phyloP scores from a whole-genome alignment of 2,797 vertebrate genomes.

The Botia kubotai region DNA sequence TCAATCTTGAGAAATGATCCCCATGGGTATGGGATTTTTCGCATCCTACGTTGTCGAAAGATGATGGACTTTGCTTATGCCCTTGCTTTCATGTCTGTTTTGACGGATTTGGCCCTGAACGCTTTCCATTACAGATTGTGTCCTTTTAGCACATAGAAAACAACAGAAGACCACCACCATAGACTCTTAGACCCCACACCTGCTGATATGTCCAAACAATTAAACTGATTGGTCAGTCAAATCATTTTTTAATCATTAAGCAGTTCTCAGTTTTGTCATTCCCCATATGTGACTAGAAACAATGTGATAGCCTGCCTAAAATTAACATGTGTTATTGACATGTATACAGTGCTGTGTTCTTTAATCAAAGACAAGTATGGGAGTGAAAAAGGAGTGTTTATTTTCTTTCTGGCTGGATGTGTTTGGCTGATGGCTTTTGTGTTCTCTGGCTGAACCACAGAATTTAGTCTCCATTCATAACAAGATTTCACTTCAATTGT shows the following conservation, averaged over 20 bases:
- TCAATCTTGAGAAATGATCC: not conserved
- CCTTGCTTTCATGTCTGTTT: not conserved
- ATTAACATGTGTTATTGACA: conserved; percentile 10
- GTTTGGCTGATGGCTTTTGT: conserved; percentile 36
- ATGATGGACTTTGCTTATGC: conserved; percentile 30
- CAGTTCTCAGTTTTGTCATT: conserved; percentile 21
- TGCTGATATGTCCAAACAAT: conserved; percentile 27
- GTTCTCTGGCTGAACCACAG: conserved; percentile 39
- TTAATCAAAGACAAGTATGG: conserved; percentile 45
- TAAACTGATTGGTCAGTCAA: conserved; percentile 53
- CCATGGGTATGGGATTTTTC: not conserved
- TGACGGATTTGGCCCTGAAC: conserved; percentile 6
- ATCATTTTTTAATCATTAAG: conserved; percentile 43
- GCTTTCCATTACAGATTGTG: conserved; percentile 1
- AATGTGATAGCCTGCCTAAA: conserved; percentile 16
- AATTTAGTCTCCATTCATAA: conserved; percentile 28
- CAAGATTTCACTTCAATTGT: conserved; percentile 1
- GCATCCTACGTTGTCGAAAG: conserved; percentile 1
- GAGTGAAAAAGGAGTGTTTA: conserved; percentile 42
- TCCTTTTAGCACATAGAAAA: not conserved
- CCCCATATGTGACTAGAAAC: not conserved
- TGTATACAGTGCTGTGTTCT: conserved; percentile 37
- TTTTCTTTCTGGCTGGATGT: conserved; percentile 35
- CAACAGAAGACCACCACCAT: not conserved
- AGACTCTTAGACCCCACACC: not conserved